Base-by-base conservation (phyloP, 2,888 invertebrate species). In the Stenichneumon culpator region DNA sequence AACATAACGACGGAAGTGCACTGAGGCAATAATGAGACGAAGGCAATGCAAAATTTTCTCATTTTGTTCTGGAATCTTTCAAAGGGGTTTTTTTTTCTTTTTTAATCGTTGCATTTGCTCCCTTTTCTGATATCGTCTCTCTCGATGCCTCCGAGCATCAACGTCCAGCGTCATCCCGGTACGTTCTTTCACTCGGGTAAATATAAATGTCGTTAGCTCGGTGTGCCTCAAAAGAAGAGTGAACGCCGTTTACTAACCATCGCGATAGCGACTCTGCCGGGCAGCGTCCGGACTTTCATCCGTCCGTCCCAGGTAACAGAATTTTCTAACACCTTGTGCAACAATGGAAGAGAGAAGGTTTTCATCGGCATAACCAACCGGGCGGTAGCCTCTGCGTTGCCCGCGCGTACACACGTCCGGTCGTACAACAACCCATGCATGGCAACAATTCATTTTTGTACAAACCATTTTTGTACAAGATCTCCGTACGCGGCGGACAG, bases 301-400 rank as follows among this genome's bases (percentile, higher is more conserved):
- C 73, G 60, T 79, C 79, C 68, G 52, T 74, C 78, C 78, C 32
- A 69, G 79, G 52, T 83, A 83, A 83, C 68, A 79, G 60, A 57
- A 57, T 83, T 83, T 78, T 57, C 52, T 73, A 44, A 28, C 63
- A 63, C 79, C 83, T 72, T 72, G 25, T 32, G n/a, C 6, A 6
- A 3, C 7, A 32, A 2, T 3, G 16, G 32, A 11, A 6, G 28
- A 32, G 60, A 1, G 60, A 60, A 83, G 44, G 83, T 75, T 83
- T 79, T 75, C 79, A 47, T 70, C 60, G 39, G 54, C 69, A 75
- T 70, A 52, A 54, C 25, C 63, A 79, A 69, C 79, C 19, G 44
- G 44, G 44, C 5, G 63, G 22, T 44, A 63, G 63, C 32, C 60
- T 28, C 60, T 69, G 39, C 39, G 32, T 52, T 65, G 52, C 11